Evolutionary conservation across 2,888 invertebrate genomes (phyloP).

Genomic region (Gandaritis pyraliata): DNA sequence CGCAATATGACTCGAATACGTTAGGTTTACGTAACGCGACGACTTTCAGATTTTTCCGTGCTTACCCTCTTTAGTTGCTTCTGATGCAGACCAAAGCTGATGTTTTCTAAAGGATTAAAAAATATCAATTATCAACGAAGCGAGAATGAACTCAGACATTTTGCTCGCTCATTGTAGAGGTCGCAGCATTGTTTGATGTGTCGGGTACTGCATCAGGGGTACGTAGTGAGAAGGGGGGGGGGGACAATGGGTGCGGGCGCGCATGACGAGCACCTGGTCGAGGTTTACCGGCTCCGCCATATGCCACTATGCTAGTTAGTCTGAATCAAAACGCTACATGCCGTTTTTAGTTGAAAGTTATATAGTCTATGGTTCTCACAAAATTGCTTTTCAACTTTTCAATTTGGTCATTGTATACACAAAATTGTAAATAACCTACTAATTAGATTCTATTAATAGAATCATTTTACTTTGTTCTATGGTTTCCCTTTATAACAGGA

Average conservation of each 20-base stretch:
- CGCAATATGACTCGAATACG: too few relatives aligned
- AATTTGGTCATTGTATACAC: too few relatives aligned
- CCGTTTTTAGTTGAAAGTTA: conserved; percentile 22
- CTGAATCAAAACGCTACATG: conserved; percentile 16
- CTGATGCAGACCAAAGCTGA: not conserved
- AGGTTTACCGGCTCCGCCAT: conserved; percentile 79
- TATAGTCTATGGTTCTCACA: conserved; percentile 12
- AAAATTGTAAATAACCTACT: not conserved
- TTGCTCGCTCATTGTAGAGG: conserved; percentile 49
- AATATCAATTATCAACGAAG: conserved; percentile 12
- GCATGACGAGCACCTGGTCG: conserved; percentile 83
- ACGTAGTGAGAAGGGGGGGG: conserved; percentile 40
- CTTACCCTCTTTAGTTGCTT: not conserved
- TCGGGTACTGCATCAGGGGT: conserved; percentile 60
- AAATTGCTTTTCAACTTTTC: too few relatives aligned
- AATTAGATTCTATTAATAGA: conserved; percentile 1
- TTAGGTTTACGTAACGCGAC: too few relatives aligned
- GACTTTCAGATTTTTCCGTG: too few relatives aligned
- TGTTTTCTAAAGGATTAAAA: conserved; percentile 35
- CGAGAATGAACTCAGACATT: conserved; percentile 19
- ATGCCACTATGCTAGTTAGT: conserved; percentile 59
- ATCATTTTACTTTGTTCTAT: conserved; percentile 7
- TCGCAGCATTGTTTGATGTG: conserved; percentile 65
- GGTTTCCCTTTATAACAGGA: conserved; percentile 8
- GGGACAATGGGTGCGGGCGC: conserved; percentile 80